Base-by-base conservation (phyloP, 2,113 vertebrate genomes). In the Cisticola juncidis region DNA sequence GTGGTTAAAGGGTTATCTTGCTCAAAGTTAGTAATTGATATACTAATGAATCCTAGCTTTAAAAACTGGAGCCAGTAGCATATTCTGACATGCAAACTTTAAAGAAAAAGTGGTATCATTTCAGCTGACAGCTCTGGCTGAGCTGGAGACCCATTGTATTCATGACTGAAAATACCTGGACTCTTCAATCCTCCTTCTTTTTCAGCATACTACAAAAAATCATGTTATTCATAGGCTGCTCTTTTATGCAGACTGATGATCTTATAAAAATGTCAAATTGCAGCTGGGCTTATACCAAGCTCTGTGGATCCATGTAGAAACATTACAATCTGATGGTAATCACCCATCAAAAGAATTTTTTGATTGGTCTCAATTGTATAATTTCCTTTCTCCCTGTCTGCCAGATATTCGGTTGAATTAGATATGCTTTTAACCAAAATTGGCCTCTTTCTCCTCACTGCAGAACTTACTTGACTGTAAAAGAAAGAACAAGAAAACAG, bases 341-440 rank as follows among this genome's bases (percentile, higher is more conserved):
- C 88, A 90, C 61, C 61, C 87, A 72, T 90, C 65, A 60, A 92
- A 95, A 82, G 69, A 7, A 56, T 91, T 84, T 91, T 76, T 65
- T 95, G 94, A 90, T 93, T 94, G 51, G 48, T 91, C 66, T 95
- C 20, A 0, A 64, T 89, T 84, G 84, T 74, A 51, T 89, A 72
- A 93, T 93, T 93, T 72, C 31, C 28, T 68, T 92, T 95, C 56
- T 86, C 26, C 60, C 60, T 20, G 12, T 94, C 92, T 95, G 38
- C 51, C 56, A 81, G 21, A 71, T 81, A 91, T 71, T 95, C 65
- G 87, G 57, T 89, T 85, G 57, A 91, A 47, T n/a, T 74, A 62
- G 84, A 68, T 85, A 74, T 31, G 48, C 81, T 94, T 94, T 85
- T 91, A 91, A 82, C 70, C 44, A 64, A 91, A 95, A 92, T 87